These are phyloP conservation scores for Alectoris magna DNA, from an alignment of 2,797 vertebrate species.

Conservation along the genomic window DNA sequence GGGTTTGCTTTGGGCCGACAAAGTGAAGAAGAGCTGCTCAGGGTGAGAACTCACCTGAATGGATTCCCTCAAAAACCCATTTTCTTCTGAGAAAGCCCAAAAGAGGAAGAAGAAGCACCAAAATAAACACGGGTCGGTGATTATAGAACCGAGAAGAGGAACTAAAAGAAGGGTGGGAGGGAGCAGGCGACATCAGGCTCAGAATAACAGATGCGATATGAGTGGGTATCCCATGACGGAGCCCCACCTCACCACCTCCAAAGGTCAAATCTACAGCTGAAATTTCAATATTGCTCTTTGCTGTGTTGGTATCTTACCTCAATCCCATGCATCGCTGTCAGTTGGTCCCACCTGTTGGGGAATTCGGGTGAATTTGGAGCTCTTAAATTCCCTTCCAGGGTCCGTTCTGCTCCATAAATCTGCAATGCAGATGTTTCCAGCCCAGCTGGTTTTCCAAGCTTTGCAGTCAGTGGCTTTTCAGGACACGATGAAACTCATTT, in stretches of 20 bases:
- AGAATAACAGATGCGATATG: not conserved
- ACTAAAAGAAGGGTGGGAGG: not conserved
- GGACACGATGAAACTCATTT: not conserved
- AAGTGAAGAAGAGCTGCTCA: not conserved
- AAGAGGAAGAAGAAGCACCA: not conserved
- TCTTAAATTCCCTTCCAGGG: not conserved
- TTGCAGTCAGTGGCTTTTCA: not conserved
- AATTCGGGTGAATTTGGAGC: not conserved
- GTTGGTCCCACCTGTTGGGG: not conserved
- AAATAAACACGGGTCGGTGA: not conserved
- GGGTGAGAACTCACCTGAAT: not conserved
- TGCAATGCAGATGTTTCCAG: not conserved
- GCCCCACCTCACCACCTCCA: not conserved
- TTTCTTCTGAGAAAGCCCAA: not conserved
- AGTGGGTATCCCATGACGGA: not conserved
- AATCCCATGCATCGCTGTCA: rapidly evolving
- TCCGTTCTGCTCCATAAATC: not conserved
- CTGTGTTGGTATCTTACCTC: rapidly evolving
- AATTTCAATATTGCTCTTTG: not conserved
- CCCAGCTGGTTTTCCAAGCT: not conserved
- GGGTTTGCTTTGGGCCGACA: not conserved
- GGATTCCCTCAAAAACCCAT: not conserved
- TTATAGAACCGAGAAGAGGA: not conserved
- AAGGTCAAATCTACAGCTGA: rapidly evolving
- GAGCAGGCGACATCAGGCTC: rapidly evolving